Percentiles rank a stretch among this genome's conserved stretches.
These are phyloP conservation scores for Nixonia krombeini DNA, from an alignment of 1,140 invertebrate genomes.

Conservation along the genomic window DNA sequence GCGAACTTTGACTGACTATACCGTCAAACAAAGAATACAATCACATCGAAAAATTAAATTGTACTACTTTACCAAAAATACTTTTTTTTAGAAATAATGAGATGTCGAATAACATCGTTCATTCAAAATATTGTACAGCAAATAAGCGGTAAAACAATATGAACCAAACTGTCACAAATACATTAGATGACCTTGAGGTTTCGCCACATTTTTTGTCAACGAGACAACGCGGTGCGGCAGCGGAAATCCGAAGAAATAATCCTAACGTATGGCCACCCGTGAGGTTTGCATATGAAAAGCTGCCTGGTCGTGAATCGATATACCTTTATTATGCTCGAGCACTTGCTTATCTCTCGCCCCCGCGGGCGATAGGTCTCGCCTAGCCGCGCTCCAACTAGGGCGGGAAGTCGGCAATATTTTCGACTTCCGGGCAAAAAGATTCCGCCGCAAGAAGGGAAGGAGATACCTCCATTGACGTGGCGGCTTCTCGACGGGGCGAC, in stretches of 20 bases:
- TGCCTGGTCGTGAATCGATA: conserved; percentile 65
- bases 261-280: conserved; percentile 67
- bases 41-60: too few species aligned
- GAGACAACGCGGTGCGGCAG: conserved; percentile 14
- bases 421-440: conserved; percentile 58
- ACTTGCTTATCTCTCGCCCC: conserved; percentile 67
- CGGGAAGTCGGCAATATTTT: conserved; percentile 68
- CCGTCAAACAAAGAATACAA: too few species aligned
- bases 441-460: conserved; percentile 42
- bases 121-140: background rate
- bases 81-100: too few species aligned
- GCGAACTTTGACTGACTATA: too few species aligned
- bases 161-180: background rate
- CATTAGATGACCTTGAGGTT: conserved; percentile 1
- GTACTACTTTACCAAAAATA: too few species aligned
- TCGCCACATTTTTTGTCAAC: conserved; percentile 23
- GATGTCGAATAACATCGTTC: too few species aligned
- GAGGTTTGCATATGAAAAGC: conserved; percentile 72
- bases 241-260: conserved; percentile 65
- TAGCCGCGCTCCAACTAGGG: conserved; percentile 27
- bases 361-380: conserved; percentile 30
- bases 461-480: conserved; percentile 23
- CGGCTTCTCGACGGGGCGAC: background rate
- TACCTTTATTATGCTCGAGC: conserved; percentile 68
- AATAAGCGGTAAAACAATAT: background rate